phyloP scores from a whole-genome alignment of 2,113 vertebrate genomes.

The Vulpes lagopus region DNA sequence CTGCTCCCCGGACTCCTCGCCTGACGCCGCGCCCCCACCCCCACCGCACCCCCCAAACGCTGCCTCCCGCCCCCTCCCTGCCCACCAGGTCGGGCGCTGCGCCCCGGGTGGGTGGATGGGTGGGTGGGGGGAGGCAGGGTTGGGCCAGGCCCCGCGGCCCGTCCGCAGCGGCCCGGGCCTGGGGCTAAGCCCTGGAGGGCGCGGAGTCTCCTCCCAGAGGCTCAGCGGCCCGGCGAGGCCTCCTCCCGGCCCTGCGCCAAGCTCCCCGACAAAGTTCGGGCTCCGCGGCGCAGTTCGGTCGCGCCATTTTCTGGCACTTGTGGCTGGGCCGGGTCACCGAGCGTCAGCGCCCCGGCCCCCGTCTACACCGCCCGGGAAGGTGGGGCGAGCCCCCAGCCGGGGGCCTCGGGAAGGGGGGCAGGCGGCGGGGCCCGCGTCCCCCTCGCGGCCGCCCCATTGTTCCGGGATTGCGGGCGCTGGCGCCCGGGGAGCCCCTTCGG shows the following conservation, averaged over 20 bases:
- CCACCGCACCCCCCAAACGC: background rate
- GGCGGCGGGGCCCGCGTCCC: background rate
- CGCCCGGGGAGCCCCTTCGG: slow-evolving; percentile 43
- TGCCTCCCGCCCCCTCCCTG: background rate
- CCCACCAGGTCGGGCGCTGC: background rate
- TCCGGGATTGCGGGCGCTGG: slow-evolving; percentile 64
- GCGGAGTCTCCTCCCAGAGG: background rate
- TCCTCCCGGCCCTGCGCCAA: background rate
- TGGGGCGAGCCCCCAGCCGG: background rate
- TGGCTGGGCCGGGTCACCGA: slow-evolving; percentile 77
- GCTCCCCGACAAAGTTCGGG: background rate
- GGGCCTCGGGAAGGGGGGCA: background rate
- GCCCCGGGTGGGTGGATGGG: background rate
- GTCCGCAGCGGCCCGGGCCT: background rate
- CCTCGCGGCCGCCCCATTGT: slow-evolving; percentile 74
- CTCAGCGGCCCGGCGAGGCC: background rate
- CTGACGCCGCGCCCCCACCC: background rate
- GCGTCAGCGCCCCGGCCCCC: slow-evolving; percentile 58
- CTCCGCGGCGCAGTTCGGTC: background rate
- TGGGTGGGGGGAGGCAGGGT: background rate
- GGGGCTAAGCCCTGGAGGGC: background rate
- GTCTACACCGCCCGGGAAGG: background rate
- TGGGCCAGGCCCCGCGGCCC: background rate
- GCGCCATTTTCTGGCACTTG: slow-evolving; percentile 88
- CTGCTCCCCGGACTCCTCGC: background rate